phyloP scores from a whole-genome alignment of 1,140 invertebrate genomes.

The Drosophila tsacasi region DNA sequence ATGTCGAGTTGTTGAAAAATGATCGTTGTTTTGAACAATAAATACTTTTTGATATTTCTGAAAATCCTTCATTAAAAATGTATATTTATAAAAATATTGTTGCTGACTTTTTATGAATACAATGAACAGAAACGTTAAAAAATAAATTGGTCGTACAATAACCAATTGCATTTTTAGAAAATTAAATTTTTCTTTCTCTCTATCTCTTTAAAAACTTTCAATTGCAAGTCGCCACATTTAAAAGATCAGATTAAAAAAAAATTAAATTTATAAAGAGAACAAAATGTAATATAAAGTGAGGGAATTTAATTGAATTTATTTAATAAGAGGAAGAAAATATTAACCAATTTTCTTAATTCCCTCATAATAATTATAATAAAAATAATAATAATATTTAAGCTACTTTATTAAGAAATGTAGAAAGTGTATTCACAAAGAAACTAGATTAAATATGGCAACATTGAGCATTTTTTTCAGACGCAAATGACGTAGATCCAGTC shows the following conservation, averaged over 20 bases:
- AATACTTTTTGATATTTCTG: background rate
- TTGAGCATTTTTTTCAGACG: background rate
- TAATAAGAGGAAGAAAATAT: too few species aligned
- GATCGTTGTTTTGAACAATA: slow-evolving; percentile 1
- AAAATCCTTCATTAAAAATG: background rate
- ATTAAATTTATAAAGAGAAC: too few species aligned
- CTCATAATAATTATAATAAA: background rate
- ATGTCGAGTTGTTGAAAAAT: background rate
- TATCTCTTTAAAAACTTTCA: too few species aligned
- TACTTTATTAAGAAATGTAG: background rate
- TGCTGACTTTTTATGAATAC: background rate
- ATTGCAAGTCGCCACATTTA: too few species aligned
- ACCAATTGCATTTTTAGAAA: background rate
- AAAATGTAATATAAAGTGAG: too few species aligned
- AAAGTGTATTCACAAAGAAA: slow-evolving; percentile 13
- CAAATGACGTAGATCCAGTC: slow-evolving; percentile 35
- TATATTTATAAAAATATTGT: background rate
- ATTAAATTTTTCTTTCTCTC: background rate
- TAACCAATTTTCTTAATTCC: background rate
- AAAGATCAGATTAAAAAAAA: too few species aligned
- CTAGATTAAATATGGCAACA: slow-evolving; percentile 1
- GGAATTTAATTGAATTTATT: too few species aligned
- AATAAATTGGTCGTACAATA: too few species aligned
- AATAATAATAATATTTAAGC: background rate
- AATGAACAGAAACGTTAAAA: background rate